Percentiles rank a stretch among this genome's conserved stretches.
Evolutionary conservation across 1,140 invertebrate genomes (phyloP).

Genomic region (Bombus pyrosoma): DNA sequence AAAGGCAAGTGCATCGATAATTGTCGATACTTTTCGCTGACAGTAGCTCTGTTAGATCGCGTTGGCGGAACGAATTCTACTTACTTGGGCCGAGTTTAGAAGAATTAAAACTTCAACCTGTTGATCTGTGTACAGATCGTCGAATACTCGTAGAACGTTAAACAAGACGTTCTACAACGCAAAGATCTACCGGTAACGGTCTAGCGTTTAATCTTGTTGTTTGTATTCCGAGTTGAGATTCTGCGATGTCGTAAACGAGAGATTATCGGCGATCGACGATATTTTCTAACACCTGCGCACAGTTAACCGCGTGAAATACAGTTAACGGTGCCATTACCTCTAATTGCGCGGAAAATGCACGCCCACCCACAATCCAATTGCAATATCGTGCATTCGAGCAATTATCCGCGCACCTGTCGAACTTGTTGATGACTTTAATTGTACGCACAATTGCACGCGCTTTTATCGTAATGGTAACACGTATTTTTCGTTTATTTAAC

Average conservation of each 20-base stretch:
- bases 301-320: conserved; percentile 23
- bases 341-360: conserved; percentile 37
- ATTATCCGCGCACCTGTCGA: background rate
- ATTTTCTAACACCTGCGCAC: conserved; percentile 43
- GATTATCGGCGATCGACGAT: conserved; percentile 19
- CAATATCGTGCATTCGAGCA: background rate
- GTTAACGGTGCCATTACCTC: conserved; percentile 35
- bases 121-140: background rate
- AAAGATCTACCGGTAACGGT: background rate
- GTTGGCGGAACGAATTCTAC: background rate
- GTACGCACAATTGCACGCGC: no score
- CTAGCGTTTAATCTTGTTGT: background rate
- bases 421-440: conserved; percentile 2
- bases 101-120: conserved; percentile 4
- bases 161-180: background rate
- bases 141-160: background rate
- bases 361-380: conserved; percentile 10
- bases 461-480: no score
- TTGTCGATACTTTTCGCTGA: background rate
- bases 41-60: background rate
- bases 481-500: no score
- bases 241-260: background rate
- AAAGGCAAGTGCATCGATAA: conserved; percentile 21
- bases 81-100: background rate
- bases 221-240: background rate